Percentiles rank a stretch among this genome's conserved stretches.
Evolutionary conservation across 2,113 vertebrate species (phyloP).

Genomic region (Syngnathus floridae): DNA sequence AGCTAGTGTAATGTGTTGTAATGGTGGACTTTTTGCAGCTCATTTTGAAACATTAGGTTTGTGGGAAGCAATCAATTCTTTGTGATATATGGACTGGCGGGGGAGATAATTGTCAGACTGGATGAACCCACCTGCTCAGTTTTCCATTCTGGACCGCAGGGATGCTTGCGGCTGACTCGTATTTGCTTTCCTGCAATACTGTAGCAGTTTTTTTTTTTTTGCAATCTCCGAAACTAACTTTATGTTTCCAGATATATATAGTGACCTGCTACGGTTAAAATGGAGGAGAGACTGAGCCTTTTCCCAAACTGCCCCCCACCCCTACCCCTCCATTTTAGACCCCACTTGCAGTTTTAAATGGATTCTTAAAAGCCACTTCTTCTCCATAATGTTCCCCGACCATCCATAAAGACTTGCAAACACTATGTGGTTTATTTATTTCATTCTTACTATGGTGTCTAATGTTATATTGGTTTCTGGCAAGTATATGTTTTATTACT

Average conservation of each 20-base stretch:
- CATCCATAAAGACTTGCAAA: too few species aligned
- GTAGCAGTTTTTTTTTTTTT: too few species aligned
- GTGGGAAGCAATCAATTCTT: slow-evolving; percentile 5
- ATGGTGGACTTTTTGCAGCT: slow-evolving; percentile 20
- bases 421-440: too few species aligned
- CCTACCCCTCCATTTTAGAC: too few species aligned
- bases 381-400: too few species aligned
- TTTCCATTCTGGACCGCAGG: slow-evolving; percentile 22
- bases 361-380: too few species aligned
- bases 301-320: neutral
- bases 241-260: neutral
- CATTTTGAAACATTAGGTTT: slow-evolving; percentile 26
- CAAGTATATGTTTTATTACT: too few species aligned
- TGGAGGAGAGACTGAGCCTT: neutral
- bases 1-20: slow-evolving; percentile 35
- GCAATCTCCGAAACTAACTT: neutral
- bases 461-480: too few species aligned
- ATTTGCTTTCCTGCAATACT: slow-evolving; percentile 17
- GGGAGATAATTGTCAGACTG: slow-evolving; percentile 18
- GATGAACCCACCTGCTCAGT: slow-evolving; percentile 8
- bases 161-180: slow-evolving; percentile 2
- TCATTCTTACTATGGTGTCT: too few species aligned
- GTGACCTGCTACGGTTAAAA: neutral
- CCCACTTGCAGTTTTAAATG: too few species aligned
- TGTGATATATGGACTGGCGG: slow-evolving; percentile 20